These are phyloP conservation scores for Crossoptilon crossoptilon DNA, from an alignment of 2,797 vertebrate genomes.

Conservation along the genomic window DNA sequence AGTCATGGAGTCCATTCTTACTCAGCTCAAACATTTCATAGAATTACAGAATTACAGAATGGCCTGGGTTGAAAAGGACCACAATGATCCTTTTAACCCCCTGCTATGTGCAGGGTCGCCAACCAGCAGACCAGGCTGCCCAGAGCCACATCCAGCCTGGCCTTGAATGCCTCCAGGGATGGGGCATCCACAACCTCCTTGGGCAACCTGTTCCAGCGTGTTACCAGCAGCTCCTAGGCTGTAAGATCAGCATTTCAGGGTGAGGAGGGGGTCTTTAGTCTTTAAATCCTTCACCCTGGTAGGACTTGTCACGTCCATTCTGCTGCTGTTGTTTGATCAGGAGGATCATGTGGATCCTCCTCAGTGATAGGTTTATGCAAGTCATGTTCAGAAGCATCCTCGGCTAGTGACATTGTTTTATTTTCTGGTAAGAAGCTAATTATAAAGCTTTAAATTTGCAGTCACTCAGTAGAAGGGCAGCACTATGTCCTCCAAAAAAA, in stretches of 20 bases:
- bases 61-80: too few relatives aligned
- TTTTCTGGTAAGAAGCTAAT: conserved; percentile 25
- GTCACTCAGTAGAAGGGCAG: neutral
- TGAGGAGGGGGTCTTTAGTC: neutral
- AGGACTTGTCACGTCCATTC: neutral
- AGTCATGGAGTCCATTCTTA: neutral
- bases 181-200: too few relatives aligned
- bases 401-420: conserved; percentile 3
- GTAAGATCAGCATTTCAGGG: neutral
- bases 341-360: neutral
- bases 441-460: neutral
- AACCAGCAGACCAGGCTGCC: too few relatives aligned
- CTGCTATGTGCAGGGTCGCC: too few relatives aligned
- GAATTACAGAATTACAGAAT: too few relatives aligned
- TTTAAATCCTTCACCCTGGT: neutral
- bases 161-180: too few relatives aligned
- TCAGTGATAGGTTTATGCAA: conserved; percentile 2
- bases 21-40: neutral
- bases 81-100: too few relatives aligned
- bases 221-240: neutral
- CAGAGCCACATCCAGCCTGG: too few relatives aligned
- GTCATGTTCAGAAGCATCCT: conserved; percentile 15
- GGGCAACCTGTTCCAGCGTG: too few relatives aligned
- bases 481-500: conserved; percentile 8
- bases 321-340: neutral